phyloP scores from a whole-genome alignment of 1,140 invertebrate genomes.

The Adoxophyes honmai region DNA sequence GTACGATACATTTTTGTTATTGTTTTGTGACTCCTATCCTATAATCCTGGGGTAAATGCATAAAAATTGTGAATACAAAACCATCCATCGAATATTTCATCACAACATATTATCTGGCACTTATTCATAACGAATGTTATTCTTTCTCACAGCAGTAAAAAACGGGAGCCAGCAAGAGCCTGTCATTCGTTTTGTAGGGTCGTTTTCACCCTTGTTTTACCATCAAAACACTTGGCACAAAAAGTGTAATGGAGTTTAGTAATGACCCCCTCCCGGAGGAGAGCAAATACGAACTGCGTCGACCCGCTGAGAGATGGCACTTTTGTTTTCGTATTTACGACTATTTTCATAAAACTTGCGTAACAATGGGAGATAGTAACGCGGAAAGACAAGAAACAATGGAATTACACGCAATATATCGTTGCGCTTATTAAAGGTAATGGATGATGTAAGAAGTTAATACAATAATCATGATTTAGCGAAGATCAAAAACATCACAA shows the following conservation, averaged over 20 bases:
- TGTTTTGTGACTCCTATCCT: no score
- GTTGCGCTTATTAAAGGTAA: no score
- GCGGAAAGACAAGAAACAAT: neutral
- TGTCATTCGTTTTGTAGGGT: conserved; percentile 70
- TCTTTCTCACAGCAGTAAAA: conserved; percentile 51
- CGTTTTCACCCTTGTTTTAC: conserved; percentile 73
- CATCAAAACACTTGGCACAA: conserved; percentile 71
- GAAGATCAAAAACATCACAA: no score
- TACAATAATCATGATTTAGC: no score
- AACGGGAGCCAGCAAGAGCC: conserved; percentile 47
- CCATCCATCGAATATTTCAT: conserved; percentile 7
- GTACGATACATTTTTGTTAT: no score
- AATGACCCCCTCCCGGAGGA: conserved; percentile 61
- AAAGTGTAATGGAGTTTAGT: conserved; percentile 71
- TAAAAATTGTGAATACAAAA: no score
- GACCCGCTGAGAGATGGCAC: conserved; percentile 47
- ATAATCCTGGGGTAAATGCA: no score
- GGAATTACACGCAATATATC: neutral
- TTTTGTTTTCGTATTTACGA: conserved; percentile 37
- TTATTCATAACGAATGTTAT: conserved; percentile 33
- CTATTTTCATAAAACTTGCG: conserved; percentile 19
- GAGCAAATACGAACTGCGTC: conserved; percentile 47
- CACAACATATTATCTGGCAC: neutral
- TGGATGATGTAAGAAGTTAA: no score
- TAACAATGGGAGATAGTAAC: neutral